phyloP scores from a whole-genome alignment of 2,797 vertebrate species.

The Chrosomus eos region DNA sequence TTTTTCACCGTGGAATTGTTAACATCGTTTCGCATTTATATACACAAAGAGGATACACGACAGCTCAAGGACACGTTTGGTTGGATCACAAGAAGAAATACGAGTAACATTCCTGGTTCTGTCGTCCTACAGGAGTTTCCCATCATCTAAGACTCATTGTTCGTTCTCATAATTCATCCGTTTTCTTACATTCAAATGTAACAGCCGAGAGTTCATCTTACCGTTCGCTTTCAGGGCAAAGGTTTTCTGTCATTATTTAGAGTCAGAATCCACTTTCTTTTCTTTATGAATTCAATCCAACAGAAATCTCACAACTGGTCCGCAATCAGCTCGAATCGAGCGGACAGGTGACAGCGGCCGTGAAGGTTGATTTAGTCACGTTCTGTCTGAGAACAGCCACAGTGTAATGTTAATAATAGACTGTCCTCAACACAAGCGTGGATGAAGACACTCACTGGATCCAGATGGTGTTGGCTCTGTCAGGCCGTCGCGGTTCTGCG shows the following conservation, averaged over 20 bases:
- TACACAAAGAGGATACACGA: constrained; percentile 84
- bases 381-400: background rate
- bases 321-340: constrained; percentile 15
- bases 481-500: constrained; percentile 84
- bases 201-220: constrained; percentile 34
- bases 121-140: constrained; percentile 59
- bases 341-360: background rate
- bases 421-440: background rate
- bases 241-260: background rate
- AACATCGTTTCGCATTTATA: constrained; percentile 75
- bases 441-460: constrained; percentile 81
- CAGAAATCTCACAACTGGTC: constrained; percentile 33
- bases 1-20: constrained; percentile 53
- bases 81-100: constrained; percentile 74
- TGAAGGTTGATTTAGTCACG: background rate
- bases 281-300: constrained; percentile 11
- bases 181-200: constrained; percentile 57
- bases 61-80: constrained; percentile 76
- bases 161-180: constrained; percentile 78
- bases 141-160: constrained; percentile 68
- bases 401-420: background rate
- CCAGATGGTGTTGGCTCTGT: constrained; percentile 94
- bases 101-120: constrained; percentile 58
- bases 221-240: background rate
- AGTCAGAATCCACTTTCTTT: background rate